These are phyloP conservation scores for Callionymus lyra DNA, from an alignment of 2,113 vertebrate genomes.

Conservation along the genomic window DNA sequence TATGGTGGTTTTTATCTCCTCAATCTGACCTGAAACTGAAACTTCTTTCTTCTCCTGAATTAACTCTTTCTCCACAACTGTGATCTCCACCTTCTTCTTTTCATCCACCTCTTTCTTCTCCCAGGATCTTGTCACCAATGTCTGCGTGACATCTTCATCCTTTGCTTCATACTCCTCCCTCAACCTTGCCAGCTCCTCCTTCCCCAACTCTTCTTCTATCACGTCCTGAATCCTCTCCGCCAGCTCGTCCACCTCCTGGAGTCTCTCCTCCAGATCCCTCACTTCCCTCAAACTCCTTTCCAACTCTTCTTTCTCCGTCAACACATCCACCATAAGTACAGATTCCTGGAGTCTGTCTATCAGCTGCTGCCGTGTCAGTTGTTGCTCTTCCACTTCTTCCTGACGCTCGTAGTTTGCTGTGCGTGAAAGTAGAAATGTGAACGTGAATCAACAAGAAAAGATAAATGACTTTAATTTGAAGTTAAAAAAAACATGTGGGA, in stretches of 20 bases:
- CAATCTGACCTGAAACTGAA: no score
- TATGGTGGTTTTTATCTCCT: no score
- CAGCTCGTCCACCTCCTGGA: constrained; percentile 38
- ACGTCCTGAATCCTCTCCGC: constrained; percentile 34
- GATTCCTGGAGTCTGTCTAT: constrained; percentile 25
- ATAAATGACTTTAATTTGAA: background rate
- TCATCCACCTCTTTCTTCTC: constrained; percentile 35
- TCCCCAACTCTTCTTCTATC: constrained; percentile 41
- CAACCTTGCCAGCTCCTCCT: constrained; percentile 37
- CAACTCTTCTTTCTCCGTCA: constrained; percentile 30
- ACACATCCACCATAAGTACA: constrained; percentile 16
- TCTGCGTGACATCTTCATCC: constrained; percentile 8
- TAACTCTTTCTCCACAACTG: no score
- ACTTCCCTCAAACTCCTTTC: constrained; percentile 43
- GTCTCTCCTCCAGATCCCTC: constrained; percentile 46
- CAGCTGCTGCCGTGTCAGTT: constrained; percentile 16
- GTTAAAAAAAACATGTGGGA: background rate
- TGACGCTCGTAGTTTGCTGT: constrained; percentile 19
- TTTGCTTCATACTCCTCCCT: constrained; percentile 14
- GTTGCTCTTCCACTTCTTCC: constrained; percentile 18
- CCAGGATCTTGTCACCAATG: constrained; percentile 14
- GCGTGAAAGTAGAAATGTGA: constrained; percentile 2
- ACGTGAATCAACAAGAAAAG: constrained; percentile 1
- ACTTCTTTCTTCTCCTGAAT: no score
- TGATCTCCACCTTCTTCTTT: constrained; percentile 37